Percentiles rank a stretch among this genome's conserved stretches.
Evolutionary conservation across 2,113 vertebrate species (phyloP).

Genomic region (Pao palembangensis): DNA sequence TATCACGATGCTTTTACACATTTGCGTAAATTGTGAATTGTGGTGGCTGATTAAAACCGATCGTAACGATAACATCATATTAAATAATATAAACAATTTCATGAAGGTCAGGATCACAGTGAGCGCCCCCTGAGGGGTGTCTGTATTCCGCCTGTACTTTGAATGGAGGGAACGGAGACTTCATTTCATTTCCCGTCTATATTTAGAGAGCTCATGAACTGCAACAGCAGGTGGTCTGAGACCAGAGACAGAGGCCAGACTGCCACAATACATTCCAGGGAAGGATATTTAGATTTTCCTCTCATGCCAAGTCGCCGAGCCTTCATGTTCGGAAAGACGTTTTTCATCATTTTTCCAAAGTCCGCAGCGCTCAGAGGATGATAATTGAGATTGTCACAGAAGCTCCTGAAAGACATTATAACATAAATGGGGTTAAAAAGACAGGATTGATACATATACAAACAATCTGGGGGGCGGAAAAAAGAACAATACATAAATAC

Average conservation of each 20-base stretch:
- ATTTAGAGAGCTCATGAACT: constrained; percentile 78
- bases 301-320: constrained; percentile 97
- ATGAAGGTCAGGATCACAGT: constrained; percentile 60
- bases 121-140: constrained; percentile 43
- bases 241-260: constrained; percentile 62
- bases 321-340: constrained; percentile 99
- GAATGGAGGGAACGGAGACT: constrained; percentile 49
- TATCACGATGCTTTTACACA: too few species aligned
- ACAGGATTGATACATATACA: not conserved
- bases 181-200: constrained; percentile 77
- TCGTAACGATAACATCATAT: not conserved
- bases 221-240: constrained; percentile 74
- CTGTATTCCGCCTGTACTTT: constrained; percentile 52
- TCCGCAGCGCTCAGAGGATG: constrained; percentile 96
- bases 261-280: constrained; percentile 64
- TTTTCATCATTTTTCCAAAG: constrained; percentile 99
- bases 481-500: too few species aligned
- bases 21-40: too few species aligned
- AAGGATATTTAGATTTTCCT: constrained; percentile 99
- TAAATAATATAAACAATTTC: constrained; percentile 19
- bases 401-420: constrained; percentile 53
- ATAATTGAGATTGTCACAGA: constrained; percentile 98
- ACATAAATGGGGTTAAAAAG: not conserved
- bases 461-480: too few species aligned
- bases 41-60: too few species aligned